Percentiles rank a stretch among this genome's conserved stretches.
These are phyloP conservation scores for Thyatira batis DNA, from an alignment of 2,888 invertebrate genomes.

Conservation along the genomic window DNA sequence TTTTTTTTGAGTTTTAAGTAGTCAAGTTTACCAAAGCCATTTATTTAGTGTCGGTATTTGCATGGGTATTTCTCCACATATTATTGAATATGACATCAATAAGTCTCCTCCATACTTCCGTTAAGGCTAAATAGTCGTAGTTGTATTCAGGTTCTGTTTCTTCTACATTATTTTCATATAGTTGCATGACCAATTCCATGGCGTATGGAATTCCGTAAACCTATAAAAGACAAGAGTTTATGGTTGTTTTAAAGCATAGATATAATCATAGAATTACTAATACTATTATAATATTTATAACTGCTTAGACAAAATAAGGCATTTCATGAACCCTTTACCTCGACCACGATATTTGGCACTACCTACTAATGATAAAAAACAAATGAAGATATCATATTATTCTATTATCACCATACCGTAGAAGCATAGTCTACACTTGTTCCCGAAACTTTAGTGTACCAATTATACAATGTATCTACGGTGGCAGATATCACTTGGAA, in stretches of 20 bases:
- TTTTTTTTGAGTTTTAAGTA: background rate
- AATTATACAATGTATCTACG: constrained; percentile 55
- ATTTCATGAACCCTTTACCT: too few relatives aligned
- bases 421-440: constrained; percentile 71
- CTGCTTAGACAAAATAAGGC: too few relatives aligned
- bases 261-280: too few relatives aligned
- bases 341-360: background rate
- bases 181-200: constrained; percentile 67
- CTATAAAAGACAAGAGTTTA: constrained; percentile 41
- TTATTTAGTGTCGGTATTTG: constrained; percentile 8
- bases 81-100: constrained; percentile 51
- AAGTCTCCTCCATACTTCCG: constrained; percentile 55
- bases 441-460: constrained; percentile 64
- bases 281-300: too few relatives aligned
- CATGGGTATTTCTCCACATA: constrained; percentile 38
- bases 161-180: constrained; percentile 23
- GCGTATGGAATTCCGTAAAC: constrained; percentile 66
- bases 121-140: constrained; percentile 24
- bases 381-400: background rate
- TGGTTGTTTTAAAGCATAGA: too few relatives aligned
- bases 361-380: background rate
- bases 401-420: constrained; percentile 39
- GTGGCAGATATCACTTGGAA: constrained; percentile 51
- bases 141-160: background rate
- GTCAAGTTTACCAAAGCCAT: background rate